These are phyloP conservation scores for Cybosia mesomella DNA, from an alignment of 2,888 invertebrate genomes.

Conservation along the genomic window DNA sequence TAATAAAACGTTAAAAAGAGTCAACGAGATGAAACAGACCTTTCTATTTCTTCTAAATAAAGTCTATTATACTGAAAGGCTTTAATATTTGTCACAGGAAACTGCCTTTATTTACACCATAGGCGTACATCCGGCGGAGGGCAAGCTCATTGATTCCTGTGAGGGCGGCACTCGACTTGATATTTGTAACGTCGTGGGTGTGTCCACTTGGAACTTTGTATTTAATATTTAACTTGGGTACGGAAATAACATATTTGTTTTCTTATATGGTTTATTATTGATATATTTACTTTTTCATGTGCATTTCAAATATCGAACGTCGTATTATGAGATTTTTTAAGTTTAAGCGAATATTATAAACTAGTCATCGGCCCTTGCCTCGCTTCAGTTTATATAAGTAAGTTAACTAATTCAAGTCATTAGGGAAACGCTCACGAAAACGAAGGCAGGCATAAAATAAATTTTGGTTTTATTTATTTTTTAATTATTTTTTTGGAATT, in stretches of 20 bases:
- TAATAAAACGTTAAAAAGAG: constrained; percentile 17
- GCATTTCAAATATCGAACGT: not conserved
- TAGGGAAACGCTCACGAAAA: too few relatives aligned
- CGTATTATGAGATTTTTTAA: too few relatives aligned
- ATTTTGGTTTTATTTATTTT: too few relatives aligned
- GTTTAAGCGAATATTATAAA: too few relatives aligned
- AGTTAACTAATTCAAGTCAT: too few relatives aligned
- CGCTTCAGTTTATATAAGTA: too few relatives aligned
- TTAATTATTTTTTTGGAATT: too few relatives aligned
- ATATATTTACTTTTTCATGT: not conserved
- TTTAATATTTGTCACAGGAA: constrained; percentile 78
- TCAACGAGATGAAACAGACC: constrained; percentile 32
- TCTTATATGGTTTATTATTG: constrained; percentile 9
- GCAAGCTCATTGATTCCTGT: constrained; percentile 71
- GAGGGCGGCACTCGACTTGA: constrained; percentile 58
- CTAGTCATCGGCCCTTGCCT: too few relatives aligned
- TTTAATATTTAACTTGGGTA: constrained; percentile 63
- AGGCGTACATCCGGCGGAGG: constrained; percentile 73
- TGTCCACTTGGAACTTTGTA: constrained; percentile 68
- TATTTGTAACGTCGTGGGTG: constrained; percentile 66
- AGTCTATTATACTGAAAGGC: constrained; percentile 53
- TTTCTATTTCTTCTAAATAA: constrained; percentile 43
- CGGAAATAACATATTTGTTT: constrained; percentile 22
- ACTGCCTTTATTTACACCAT: constrained; percentile 75
- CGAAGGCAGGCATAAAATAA: too few relatives aligned